These are phyloP conservation scores for Rhabdophis nuchalis DNA, from an alignment of 2,797 vertebrate species.

Conservation along the genomic window DNA sequence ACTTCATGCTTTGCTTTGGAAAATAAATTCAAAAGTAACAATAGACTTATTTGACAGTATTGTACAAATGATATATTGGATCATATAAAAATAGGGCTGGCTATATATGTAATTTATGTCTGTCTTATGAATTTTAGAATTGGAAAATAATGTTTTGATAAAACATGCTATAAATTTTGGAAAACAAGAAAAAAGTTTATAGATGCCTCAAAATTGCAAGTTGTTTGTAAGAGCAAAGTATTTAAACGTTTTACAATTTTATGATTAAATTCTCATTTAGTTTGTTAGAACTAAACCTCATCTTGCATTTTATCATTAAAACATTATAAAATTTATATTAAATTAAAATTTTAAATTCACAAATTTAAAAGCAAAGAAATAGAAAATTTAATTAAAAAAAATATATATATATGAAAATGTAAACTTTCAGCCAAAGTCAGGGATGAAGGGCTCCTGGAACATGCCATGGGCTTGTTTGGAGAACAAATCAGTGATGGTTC, in stretches of 20 bases:
- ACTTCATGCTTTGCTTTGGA: neutral
- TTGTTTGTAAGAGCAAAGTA: neutral
- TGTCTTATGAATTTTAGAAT: neutral
- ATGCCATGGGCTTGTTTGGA: no score
- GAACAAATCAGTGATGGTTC: no score
- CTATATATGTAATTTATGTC: neutral
- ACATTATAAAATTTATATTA: no score
- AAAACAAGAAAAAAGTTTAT: neutral
- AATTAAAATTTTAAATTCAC: no score
- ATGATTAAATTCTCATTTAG: no score
- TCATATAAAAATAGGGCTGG: fast-evolving
- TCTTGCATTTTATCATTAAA: no score
- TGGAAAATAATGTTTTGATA: neutral
- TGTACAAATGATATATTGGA: neutral
- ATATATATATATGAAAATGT: no score
- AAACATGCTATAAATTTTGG: neutral
- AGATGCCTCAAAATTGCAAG: neutral
- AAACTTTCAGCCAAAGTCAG: no score
- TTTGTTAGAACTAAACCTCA: no score
- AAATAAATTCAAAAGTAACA: neutral
- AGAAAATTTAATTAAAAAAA: no score
- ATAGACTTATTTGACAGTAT: neutral
- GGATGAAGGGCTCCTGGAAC: no score
- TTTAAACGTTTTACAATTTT: neutral
- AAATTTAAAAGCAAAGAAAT: no score